Evolutionary conservation across 2,888 invertebrate genomes (phyloP).

Genomic region (Meloe dianella): DNA sequence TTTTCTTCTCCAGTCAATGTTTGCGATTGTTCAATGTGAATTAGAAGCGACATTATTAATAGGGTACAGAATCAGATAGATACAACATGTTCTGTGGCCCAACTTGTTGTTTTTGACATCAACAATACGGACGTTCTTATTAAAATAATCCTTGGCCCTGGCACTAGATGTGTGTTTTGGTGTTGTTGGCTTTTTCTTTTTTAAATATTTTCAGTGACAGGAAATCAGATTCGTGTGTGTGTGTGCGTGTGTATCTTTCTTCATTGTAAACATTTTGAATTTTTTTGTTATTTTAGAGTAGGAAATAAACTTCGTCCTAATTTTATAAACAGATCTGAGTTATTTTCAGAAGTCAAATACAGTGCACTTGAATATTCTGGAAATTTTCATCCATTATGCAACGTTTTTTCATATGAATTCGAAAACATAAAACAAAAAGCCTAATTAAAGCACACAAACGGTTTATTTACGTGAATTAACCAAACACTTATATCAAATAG

Average conservation of each 20-base stretch:
- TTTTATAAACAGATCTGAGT: neutral
- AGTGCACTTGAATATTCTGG: neutral
- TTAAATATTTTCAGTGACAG: no score
- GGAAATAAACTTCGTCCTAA: conserved; percentile 1
- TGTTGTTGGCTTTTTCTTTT: no score
- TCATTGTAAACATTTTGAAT: neutral
- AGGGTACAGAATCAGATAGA: no score
- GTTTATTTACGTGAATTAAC: neutral
- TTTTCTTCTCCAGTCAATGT: no score
- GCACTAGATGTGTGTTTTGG: no score
- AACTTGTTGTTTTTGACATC: no score
- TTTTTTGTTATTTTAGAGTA: neutral
- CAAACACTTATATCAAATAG: neutral
- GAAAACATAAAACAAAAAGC: neutral
- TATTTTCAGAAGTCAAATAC: neutral
- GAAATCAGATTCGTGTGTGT: no score
- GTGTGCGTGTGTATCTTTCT: neutral
- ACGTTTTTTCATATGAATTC: neutral
- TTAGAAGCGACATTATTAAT: no score
- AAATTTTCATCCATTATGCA: neutral
- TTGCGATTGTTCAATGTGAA: no score
- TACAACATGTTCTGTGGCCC: no score
- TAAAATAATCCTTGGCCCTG: no score
- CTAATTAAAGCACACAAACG: neutral
- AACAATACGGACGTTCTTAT: no score